Percentiles rank a stretch among this genome's conserved stretches.
These are phyloP conservation scores for Parascotia fuliginaria DNA, from an alignment of 2,888 invertebrate species.

Conservation along the genomic window DNA sequence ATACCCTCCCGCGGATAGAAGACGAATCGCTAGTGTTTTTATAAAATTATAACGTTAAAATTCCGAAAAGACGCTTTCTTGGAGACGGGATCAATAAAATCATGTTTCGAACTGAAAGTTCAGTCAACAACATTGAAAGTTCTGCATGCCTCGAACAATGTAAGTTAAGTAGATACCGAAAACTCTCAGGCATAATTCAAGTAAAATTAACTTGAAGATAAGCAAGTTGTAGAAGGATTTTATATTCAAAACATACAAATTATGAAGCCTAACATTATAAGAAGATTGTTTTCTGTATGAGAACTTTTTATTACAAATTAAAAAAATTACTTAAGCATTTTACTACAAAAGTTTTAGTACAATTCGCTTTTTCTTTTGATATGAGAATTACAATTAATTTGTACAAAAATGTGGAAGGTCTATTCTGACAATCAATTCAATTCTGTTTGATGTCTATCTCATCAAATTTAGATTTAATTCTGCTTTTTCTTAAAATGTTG, in stretches of 20 bases:
- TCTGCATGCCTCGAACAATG: neutral
- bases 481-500: neutral
- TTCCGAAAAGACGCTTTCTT: no score
- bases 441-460: constrained; percentile 22
- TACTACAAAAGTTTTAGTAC: constrained; percentile 15
- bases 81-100: no score
- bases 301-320: constrained; percentile 6
- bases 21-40: no score
- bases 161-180: neutral
- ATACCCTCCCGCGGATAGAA: no score
- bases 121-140: no score
- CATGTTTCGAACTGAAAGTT: no score
- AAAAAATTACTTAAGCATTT: constrained; percentile 13
- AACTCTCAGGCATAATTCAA: neutral
- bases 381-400: constrained; percentile 26
- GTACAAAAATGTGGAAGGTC: constrained; percentile 9
- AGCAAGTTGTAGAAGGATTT: constrained; percentile 16
- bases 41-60: no score
- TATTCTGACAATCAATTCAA: constrained; percentile 7
- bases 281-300: constrained; percentile 16
- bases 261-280: constrained; percentile 16
- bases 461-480: constrained; percentile 27
- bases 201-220: neutral
- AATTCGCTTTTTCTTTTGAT: constrained; percentile 18
- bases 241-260: constrained; percentile 22